phyloP scores from a whole-genome alignment of 2,797 vertebrate genomes.

The Acipenser transmontanus region DNA sequence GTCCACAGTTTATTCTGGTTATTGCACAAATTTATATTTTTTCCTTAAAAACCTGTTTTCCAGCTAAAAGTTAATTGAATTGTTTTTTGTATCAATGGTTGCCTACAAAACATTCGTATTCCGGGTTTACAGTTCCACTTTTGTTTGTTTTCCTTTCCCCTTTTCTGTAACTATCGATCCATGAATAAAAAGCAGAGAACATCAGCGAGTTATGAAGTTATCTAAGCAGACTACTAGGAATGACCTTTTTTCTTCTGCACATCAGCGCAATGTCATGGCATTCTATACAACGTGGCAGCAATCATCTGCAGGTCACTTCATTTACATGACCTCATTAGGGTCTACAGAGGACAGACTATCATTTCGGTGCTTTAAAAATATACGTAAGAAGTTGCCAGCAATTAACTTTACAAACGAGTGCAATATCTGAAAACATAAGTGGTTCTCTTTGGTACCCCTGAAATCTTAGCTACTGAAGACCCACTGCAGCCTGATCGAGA shows the following conservation, averaged over 20 bases:
- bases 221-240: not conserved
- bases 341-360: not conserved
- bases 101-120: not conserved
- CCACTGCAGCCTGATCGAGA: not conserved
- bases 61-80: too few relatives aligned
- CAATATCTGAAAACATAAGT: too few relatives aligned
- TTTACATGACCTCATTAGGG: not conserved
- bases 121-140: constrained; percentile 2
- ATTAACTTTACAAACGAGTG: not conserved
- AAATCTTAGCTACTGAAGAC: not conserved
- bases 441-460: not conserved
- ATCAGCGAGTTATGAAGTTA: not conserved
- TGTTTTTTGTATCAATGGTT: not conserved
- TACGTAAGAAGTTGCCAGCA: not conserved
- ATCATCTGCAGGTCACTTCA: not conserved
- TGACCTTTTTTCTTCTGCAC: not conserved
- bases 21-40: too few relatives aligned
- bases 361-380: not conserved
- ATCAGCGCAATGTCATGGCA: not conserved
- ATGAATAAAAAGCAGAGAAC: not conserved
- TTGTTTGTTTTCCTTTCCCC: constrained; percentile 4
- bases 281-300: too few relatives aligned
- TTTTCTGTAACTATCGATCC: constrained; percentile 1
- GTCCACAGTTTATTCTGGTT: too few relatives aligned
- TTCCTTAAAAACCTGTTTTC: too few relatives aligned